Base-by-base conservation (phyloP, 2,888 invertebrate genomes). In the Pristionchus mayeri region DNA sequence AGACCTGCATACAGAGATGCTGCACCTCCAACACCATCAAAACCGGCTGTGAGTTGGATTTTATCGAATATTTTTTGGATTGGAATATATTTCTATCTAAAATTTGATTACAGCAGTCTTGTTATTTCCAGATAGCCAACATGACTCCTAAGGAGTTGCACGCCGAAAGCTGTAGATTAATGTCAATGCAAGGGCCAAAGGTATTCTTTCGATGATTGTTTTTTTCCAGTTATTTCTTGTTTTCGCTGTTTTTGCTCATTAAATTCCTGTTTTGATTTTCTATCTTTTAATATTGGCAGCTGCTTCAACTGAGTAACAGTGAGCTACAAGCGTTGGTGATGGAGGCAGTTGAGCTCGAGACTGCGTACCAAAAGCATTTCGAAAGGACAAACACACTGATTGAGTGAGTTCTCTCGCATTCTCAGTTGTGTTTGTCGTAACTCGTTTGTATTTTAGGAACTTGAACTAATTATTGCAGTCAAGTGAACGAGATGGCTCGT, bases 111-210 rank as follows among this genome's bases (percentile, higher is more conserved):
- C 4, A 54, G 21, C 16, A 37, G 4, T 1, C 34, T 40, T 37
- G 21, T 21, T 40, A n/a, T 18, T 48, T 2, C 1, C 50, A 81
- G 81, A 60, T 81, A 40, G 40, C 81, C 1, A 40, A 40, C 6
- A 60, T 57, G 57, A 60, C 81, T 7, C 81, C 40, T 11, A 57
- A 81, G 30, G 81, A 81, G 34, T 48, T 81, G 40, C 81, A 81
- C 27, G 37, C 57, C 7, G 81, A 81, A 24, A 81, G 81, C 27
- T 40, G 27, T 21, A 37, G 60, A 44, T 44, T 81, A 13, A 27
- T 60, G 50, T 57, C 60, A 9, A 54, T 79, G 54, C 79, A 79
- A 37, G 79, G 79, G n/a, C 79, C 79, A 34, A 79, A 79, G 79
- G 79, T n/a, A n/a, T 75, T 13, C 13, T 4, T 27, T 30, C 18